phyloP scores from a whole-genome alignment of 2,113 vertebrate genomes.

The Axis porcinus region DNA sequence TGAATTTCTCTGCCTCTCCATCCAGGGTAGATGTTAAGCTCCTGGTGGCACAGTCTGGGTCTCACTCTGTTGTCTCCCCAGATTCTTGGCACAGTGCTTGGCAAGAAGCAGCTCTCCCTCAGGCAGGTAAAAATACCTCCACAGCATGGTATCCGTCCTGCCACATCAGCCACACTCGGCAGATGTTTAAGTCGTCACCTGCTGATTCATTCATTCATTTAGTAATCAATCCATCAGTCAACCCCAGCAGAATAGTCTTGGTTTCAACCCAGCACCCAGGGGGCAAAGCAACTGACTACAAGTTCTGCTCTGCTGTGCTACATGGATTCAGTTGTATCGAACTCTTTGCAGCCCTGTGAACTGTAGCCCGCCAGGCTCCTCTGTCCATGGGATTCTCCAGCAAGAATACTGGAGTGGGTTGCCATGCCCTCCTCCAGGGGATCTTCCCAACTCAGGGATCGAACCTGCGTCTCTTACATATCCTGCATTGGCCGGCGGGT shows the following conservation, averaged over 20 bases:
- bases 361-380: neutral
- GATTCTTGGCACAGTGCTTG: neutral
- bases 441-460: neutral
- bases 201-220: neutral
- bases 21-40: neutral
- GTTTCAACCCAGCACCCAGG: neutral
- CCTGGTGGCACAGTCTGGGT: neutral
- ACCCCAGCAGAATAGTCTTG: neutral
- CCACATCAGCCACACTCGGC: neutral
- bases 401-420: neutral
- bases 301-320: neutral
- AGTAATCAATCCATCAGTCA: neutral
- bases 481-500: accelerated
- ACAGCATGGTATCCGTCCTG: neutral
- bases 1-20: neutral
- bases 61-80: neutral
- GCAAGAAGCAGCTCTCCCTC: neutral
- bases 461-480: neutral
- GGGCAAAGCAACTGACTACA: neutral
- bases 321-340: neutral
- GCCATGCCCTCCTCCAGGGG: neutral
- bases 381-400: neutral
- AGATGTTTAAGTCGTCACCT: neutral
- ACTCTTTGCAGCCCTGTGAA: neutral
- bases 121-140: neutral